Percentiles rank a stretch among this genome's conserved stretches.
Conservation (phyloP, 1,140 invertebrate species). For the Zophobas morio region DNA sequence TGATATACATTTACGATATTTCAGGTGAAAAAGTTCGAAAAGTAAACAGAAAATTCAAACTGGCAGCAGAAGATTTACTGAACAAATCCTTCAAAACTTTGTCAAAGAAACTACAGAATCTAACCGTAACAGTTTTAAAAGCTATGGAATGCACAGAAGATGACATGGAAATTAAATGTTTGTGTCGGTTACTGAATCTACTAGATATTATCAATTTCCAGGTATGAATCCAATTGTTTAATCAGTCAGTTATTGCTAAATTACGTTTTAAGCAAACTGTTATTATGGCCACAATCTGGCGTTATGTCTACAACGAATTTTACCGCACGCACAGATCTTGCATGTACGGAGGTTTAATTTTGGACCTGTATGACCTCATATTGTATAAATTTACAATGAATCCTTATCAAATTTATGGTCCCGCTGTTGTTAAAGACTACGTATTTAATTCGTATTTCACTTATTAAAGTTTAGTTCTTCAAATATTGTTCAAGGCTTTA, state of each 20-base stretch:
- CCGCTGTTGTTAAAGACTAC: constrained; percentile 59
- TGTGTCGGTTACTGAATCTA: constrained; percentile 57
- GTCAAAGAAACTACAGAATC: constrained; percentile 51
- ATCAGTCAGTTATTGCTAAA: not conserved
- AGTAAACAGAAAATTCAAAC: constrained; percentile 60
- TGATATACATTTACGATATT: constrained; percentile 22
- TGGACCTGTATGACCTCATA: constrained; percentile 57
- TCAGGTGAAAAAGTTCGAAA: constrained; percentile 57
- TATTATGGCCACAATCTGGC: constrained; percentile 60
- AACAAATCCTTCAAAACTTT: constrained; percentile 57
- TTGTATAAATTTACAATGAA: constrained; percentile 57
- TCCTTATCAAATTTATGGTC: constrained; percentile 57
- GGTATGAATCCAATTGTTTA: constrained; percentile 49
- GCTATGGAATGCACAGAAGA: constrained; percentile 57
- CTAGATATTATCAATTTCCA: constrained; percentile 61
- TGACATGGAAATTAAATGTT: constrained; percentile 61
- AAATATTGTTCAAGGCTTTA: constrained; percentile 47
- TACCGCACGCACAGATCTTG: constrained; percentile 54
- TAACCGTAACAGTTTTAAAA: constrained; percentile 51
- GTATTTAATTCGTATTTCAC: constrained; percentile 48
- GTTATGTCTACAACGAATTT: constrained; percentile 60
- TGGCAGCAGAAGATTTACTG: constrained; percentile 58
- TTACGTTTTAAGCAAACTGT: constrained; percentile 55
- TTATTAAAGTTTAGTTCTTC: not conserved
- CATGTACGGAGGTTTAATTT: constrained; percentile 61